Percentiles rank a stretch among this genome's conserved stretches.
Conservation (phyloP, 2,888 invertebrate genomes). For the Choreutis nemorana region DNA sequence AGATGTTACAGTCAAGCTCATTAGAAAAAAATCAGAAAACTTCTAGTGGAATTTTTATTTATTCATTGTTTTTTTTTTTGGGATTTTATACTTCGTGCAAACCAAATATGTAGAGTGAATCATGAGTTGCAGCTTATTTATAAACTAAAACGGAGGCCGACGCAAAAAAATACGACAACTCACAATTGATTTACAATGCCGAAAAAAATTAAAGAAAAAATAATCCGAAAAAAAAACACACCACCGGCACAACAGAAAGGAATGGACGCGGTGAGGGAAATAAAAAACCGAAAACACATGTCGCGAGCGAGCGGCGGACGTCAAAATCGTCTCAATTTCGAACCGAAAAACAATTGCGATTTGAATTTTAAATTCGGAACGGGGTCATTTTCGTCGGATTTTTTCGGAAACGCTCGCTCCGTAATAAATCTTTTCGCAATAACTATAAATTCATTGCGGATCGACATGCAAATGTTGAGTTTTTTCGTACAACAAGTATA, state of each 20-base stretch:
- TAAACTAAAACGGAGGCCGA: constrained; percentile 30
- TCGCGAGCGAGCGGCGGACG: constrained; percentile 39
- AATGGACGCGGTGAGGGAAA: constrained; percentile 12
- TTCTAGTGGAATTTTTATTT: no score
- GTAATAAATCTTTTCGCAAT: constrained; percentile 61
- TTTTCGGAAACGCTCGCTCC: constrained; percentile 49
- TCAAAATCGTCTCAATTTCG: constrained; percentile 64
- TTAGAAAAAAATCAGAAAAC: constrained; percentile 11
- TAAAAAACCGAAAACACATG: constrained; percentile 36
- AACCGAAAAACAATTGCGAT: constrained; percentile 54
- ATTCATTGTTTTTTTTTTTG: background rate
- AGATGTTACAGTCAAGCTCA: constrained; percentile 44
- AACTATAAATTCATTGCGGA: constrained; percentile 66
- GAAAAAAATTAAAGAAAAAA: constrained; percentile 24
- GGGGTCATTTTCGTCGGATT: constrained; percentile 53
- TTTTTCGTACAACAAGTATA: constrained; percentile 49
- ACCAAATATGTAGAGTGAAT: no score
- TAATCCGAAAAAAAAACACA: constrained; percentile 6
- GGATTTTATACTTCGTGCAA: no score
- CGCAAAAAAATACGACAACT: constrained; percentile 30
- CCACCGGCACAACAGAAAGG: constrained; percentile 10
- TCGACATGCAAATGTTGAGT: constrained; percentile 63
- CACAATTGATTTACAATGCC: constrained; percentile 47
- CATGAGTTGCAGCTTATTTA: no score
- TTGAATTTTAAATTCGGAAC: constrained; percentile 57